Evolutionary conservation across 1,140 invertebrate genomes (phyloP).

Genomic region (Diorhabda carinulata): DNA sequence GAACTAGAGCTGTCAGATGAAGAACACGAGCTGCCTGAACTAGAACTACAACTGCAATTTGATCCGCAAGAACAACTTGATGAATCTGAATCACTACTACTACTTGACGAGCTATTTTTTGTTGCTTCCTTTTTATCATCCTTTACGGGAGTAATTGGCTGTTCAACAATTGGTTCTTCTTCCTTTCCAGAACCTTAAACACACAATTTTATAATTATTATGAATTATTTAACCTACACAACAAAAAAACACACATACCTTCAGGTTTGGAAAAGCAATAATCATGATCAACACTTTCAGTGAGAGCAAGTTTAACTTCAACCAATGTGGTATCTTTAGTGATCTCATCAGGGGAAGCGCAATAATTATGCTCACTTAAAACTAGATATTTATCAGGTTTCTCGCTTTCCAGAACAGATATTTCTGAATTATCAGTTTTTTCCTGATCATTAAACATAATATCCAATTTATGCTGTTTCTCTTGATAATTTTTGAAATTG

Average conservation of each 20-base stretch:
- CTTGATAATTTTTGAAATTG: constrained; percentile 70
- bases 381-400: constrained; percentile 5
- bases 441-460: constrained; percentile 28
- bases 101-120: constrained; percentile 52
- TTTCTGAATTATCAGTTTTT: background rate
- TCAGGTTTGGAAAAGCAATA: constrained; percentile 50
- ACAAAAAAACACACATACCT: background rate
- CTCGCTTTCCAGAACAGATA: background rate
- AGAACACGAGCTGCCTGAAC: constrained; percentile 56
- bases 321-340: constrained; percentile 31
- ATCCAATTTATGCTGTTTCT: constrained; percentile 52
- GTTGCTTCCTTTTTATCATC: constrained; percentile 24
- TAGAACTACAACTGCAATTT: constrained; percentile 71
- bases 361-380: constrained; percentile 55
- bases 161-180: constrained; percentile 18
- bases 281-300: constrained; percentile 57
- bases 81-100: constrained; percentile 70
- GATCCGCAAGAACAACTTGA: constrained; percentile 73
- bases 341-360: constrained; percentile 35
- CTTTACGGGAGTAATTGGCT: background rate
- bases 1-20: constrained; percentile 70
- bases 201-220: too few species aligned
- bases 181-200: background rate
- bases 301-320: constrained; percentile 45
- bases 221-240: background rate